A percentile compares a stretch with the other conserved stretches of the same genome.
Conservation (phyloP, 2,113 vertebrate genomes). For the Ammospiza nelsoni region DNA sequence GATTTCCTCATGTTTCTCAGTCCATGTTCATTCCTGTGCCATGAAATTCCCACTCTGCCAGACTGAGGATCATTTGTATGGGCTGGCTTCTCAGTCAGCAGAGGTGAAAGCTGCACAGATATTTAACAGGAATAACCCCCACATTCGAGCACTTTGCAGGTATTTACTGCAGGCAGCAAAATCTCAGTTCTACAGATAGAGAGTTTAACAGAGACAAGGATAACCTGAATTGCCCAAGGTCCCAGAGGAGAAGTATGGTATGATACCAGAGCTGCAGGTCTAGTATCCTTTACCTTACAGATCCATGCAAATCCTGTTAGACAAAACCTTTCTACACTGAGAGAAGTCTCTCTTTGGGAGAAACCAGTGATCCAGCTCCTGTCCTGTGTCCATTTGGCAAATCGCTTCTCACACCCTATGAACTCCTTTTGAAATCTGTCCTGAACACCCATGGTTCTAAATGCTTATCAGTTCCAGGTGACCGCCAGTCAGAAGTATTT, state of each 20-base stretch:
- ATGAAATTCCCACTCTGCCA: neutral
- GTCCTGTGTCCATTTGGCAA: neutral
- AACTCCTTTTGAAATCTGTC: neutral
- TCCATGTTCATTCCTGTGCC: neutral
- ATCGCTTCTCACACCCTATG: neutral
- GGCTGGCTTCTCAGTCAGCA: neutral
- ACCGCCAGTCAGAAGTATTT: neutral
- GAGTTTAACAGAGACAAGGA: neutral
- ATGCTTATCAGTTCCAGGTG: neutral
- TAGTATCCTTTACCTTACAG: neutral
- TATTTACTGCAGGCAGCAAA: slow-evolving; percentile 12
- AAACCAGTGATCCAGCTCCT: neutral
- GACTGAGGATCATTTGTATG: fast-evolving
- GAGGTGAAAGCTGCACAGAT: neutral
- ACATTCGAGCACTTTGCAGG: neutral
- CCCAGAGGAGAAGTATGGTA: neutral
- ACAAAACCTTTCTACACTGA: neutral
- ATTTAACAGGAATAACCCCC: slow-evolving; percentile 19
- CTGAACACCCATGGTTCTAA: neutral
- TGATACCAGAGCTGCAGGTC: neutral
- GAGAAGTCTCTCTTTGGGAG: neutral
- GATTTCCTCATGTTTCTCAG: neutral
- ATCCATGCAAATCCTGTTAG: neutral
- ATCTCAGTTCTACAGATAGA: neutral
- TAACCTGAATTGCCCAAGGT: slow-evolving; percentile 5